Conservation (phyloP, 2,113 vertebrate species). For the Ciconia maguari region DNA sequence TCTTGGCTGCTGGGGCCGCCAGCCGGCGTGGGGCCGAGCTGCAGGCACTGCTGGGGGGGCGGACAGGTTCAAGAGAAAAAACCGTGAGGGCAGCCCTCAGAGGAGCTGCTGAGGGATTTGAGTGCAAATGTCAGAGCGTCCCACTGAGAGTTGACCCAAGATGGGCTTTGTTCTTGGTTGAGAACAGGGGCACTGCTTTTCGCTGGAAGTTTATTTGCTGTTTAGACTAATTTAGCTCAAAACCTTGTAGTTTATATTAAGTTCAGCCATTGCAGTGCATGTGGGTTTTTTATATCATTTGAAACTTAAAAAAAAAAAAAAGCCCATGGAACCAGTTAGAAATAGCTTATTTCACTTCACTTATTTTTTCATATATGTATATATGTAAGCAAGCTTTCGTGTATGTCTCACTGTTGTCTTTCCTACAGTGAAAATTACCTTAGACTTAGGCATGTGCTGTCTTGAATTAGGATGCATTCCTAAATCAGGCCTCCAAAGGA, state of each 20-base stretch:
- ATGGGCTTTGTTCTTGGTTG: slow-evolving; percentile 4
- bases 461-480: slow-evolving; percentile 33
- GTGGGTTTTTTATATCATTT: slow-evolving; percentile 11
- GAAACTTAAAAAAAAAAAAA: background rate
- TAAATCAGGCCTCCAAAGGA: slow-evolving; percentile 49
- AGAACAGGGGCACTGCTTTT: slow-evolving; percentile 12
- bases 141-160: background rate
- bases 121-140: background rate
- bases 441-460: slow-evolving; percentile 27
- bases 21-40: background rate
- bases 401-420: slow-evolving; percentile 50
- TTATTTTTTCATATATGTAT: background rate
- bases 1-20: background rate
- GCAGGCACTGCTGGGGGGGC: background rate
- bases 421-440: slow-evolving; percentile 52
- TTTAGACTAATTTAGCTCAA: slow-evolving; percentile 9
- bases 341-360: slow-evolving; percentile 5
- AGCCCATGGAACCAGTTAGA: background rate
- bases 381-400: background rate
- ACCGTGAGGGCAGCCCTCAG: background rate
- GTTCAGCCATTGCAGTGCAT: background rate
- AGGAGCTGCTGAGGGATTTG: slow-evolving; percentile 25
- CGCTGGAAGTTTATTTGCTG: background rate
- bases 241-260: slow-evolving; percentile 4
- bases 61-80: background rate